phyloP scores from a whole-genome alignment of 2,113 vertebrate genomes.

The Butorides virescens region DNA sequence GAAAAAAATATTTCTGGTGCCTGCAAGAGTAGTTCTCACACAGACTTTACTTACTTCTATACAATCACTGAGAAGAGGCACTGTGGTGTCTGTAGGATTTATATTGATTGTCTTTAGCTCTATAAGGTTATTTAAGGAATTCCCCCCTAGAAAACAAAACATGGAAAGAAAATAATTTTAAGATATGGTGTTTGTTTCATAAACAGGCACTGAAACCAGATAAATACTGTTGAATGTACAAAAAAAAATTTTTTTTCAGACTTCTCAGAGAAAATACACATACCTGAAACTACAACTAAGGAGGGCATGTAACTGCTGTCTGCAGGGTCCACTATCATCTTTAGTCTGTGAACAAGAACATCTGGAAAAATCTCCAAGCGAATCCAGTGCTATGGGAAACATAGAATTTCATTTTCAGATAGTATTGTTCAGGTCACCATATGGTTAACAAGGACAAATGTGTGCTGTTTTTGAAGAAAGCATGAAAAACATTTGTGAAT shows the following conservation, averaged over 20 bases:
- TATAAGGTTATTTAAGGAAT: conserved; percentile 94
- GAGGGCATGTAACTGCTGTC: conserved; percentile 99
- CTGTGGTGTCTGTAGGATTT: conserved; percentile 92
- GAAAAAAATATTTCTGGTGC: background rate
- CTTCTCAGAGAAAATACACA: background rate
- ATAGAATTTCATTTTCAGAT: background rate
- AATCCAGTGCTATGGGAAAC: conserved; percentile 91
- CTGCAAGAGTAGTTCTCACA: background rate
- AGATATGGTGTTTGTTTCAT: background rate
- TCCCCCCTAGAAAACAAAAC: conserved; percentile 81
- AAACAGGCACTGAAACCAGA: background rate
- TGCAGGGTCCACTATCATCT: conserved; percentile 95
- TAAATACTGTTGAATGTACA: background rate
- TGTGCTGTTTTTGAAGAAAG: background rate
- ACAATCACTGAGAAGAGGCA: conserved; percentile 90
- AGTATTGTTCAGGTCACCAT: background rate
- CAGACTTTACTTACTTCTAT: conserved; percentile 81
- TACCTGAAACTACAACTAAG: conserved; percentile 95
- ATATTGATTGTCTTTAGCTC: conserved; percentile 97
- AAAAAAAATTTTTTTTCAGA: background rate
- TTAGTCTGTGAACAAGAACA: conserved; percentile 92
- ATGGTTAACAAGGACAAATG: background rate
- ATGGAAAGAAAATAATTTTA: background rate
- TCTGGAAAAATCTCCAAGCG: conserved; percentile 96
- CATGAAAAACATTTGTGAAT: background rate